These are phyloP conservation scores for Pocillopora damicornis DNA, from an alignment of 64 coral and sea anemone genomes.

Conservation along the genomic window DNA sequence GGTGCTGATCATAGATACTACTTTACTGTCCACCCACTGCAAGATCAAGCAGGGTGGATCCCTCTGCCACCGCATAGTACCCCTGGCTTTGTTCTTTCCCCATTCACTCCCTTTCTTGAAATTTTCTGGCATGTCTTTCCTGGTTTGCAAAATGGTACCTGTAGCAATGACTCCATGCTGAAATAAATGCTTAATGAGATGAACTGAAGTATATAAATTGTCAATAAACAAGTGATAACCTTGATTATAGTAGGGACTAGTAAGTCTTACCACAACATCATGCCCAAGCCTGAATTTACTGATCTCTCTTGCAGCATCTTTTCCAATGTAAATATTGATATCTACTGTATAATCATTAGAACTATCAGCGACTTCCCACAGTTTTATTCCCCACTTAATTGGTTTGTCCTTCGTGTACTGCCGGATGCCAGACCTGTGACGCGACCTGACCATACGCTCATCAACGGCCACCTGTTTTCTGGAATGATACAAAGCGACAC, in stretches of 20 bases:
- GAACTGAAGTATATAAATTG: conserved; percentile 33
- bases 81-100: too few species aligned
- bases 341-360: conserved; percentile 44
- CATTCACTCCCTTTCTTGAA: too few species aligned
- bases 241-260: background rate
- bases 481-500: background rate
- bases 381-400: conserved; percentile 59
- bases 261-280: conserved; percentile 34
- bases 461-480: background rate
- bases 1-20: too few species aligned
- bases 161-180: background rate
- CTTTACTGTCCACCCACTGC: too few species aligned
- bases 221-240: conserved; percentile 53
- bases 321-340: conserved; percentile 33
- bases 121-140: too few species aligned
- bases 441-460: conserved; percentile 15
- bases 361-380: conserved; percentile 59
- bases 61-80: too few species aligned
- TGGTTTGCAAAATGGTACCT: background rate
- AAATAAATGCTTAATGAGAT: conserved; percentile 31
- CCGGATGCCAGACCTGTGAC: conserved; percentile 36
- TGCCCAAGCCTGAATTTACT: conserved; percentile 22
- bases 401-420: conserved; percentile 63
- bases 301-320: background rate
- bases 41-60: too few species aligned